These are phyloP conservation scores for Tubiluchus corallicola DNA, from an alignment of 2,888 invertebrate species.

Conservation along the genomic window DNA sequence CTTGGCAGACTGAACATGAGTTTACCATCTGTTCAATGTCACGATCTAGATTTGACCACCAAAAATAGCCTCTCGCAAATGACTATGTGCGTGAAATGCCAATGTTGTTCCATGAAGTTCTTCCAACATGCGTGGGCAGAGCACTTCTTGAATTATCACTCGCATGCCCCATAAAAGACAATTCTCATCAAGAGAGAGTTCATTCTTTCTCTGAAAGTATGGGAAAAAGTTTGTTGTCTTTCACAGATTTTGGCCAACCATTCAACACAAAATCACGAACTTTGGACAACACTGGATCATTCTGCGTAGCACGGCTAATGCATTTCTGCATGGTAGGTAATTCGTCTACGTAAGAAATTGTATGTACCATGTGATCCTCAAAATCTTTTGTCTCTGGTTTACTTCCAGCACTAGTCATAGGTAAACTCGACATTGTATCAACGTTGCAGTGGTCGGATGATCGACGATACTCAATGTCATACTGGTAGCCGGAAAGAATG, in stretches of 20 bases:
- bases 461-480: no score
- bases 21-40: neutral
- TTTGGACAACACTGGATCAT: no score
- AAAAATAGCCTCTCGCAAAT: neutral
- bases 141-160: neutral
- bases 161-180: neutral
- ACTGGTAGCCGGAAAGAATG: no score
- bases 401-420: no score
- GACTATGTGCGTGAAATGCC: neutral
- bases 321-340: no score
- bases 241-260: neutral
- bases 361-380: no score
- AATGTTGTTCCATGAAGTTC: neutral
- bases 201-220: neutral
- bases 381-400: no score
- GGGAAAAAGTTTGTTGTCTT: neutral
- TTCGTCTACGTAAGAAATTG: no score
- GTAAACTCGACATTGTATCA: no score
- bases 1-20: neutral
- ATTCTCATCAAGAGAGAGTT: neutral
- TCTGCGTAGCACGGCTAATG: no score
- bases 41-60: conserved; percentile 2
- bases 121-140: neutral
- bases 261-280: no score
- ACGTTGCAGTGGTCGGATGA: no score